These are phyloP conservation scores for Dinomys branickii DNA, from an alignment of 2,113 vertebrate genomes.

Conservation along the genomic window DNA sequence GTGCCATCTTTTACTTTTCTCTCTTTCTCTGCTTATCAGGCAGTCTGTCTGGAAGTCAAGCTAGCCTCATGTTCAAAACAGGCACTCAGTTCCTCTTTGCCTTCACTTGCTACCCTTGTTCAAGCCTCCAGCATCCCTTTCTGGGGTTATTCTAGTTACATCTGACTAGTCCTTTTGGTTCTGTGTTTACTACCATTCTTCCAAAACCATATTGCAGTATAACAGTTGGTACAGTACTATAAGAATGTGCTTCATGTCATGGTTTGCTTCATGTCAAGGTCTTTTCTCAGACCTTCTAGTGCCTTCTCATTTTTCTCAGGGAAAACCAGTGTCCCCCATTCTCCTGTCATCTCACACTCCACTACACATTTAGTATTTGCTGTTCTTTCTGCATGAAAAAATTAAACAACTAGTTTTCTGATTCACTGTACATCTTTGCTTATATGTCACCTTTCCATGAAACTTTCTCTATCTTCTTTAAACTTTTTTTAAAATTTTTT, in stretches of 20 bases:
- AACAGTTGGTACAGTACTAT: neutral
- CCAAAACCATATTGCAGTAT: neutral
- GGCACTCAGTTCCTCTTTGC: neutral
- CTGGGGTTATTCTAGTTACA: neutral
- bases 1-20: neutral
- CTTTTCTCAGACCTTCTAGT: conserved; percentile 19
- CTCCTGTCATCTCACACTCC: neutral
- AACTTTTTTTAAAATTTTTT: too few species aligned
- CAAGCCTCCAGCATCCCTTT: neutral
- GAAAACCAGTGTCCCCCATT: neutral
- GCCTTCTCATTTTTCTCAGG: neutral
- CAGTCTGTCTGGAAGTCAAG: neutral
- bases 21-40: neutral
- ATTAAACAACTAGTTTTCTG: neutral
- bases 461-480: conserved; percentile 1
- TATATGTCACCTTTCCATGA: neutral
- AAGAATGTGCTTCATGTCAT: neutral
- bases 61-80: neutral
- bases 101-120: neutral
- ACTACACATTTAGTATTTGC: neutral
- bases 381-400: neutral
- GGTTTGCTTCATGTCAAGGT: neutral
- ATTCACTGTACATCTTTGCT: conserved; percentile 19
- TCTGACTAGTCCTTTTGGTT: neutral
- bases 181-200: neutral